Percentiles rank a stretch among this genome's conserved stretches.
phyloP scores from a whole-genome alignment of 1,140 invertebrate genomes.

The Rhyzopertha dominica region DNA sequence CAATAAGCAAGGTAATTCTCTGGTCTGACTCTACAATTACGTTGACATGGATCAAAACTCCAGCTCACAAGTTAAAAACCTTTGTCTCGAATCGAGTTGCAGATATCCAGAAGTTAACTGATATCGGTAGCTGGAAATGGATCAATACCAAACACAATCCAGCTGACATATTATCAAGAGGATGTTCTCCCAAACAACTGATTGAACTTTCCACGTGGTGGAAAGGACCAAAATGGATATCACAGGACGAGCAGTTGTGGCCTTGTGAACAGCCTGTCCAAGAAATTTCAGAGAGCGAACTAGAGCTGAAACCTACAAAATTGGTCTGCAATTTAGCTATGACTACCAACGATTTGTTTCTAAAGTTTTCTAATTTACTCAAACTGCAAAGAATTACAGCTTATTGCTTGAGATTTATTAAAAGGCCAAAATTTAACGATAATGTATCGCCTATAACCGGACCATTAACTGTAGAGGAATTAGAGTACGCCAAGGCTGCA shows the following conservation, averaged over 20 bases:
- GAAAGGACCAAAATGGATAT: too few species aligned
- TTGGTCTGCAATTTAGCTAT: neutral
- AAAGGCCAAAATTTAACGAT: neutral
- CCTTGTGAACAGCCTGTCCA: too few species aligned
- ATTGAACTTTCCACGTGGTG: too few species aligned
- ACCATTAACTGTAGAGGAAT: conserved; percentile 7
- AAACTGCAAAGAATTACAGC: conserved; percentile 10
- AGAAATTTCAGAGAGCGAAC: too few species aligned
- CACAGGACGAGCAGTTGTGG: too few species aligned
- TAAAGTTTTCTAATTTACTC: neutral
- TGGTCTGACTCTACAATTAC: conserved; percentile 10
- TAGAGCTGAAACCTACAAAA: neutral
- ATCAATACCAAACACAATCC: neutral
- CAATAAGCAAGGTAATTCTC: neutral
- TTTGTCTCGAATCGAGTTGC: conserved; percentile 1
- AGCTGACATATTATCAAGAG: neutral
- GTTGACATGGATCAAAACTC: conserved; percentile 11
- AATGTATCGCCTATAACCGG: conserved; percentile 2
- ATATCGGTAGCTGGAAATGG: neutral
- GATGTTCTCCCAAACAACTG: neutral
- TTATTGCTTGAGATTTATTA: conserved; percentile 11
- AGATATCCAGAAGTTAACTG: neutral
- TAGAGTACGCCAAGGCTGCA: conserved; percentile 4
- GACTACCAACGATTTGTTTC: conserved; percentile 1
- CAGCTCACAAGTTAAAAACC: neutral